Base-by-base conservation (phyloP, 2,888 invertebrate genomes). In the Sialis lutaria region DNA sequence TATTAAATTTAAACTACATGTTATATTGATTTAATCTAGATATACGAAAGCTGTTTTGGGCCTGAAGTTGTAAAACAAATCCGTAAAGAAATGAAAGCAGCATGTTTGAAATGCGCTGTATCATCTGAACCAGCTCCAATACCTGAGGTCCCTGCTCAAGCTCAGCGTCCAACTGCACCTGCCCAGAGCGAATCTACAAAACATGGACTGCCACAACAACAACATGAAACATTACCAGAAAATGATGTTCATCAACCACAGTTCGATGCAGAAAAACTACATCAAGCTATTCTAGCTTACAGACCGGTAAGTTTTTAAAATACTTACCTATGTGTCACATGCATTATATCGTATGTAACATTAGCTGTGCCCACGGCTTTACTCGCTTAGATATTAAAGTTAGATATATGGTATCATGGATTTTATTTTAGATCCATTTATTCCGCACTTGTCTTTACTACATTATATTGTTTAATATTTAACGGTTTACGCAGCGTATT, bases 21-120 rank as follows among this genome's bases (percentile, higher is more conserved):
- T 42, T 9, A 31, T 40, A 37, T 47, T 34, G 46, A 41, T 46
- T 53, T 51, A 52, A 59, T 62, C 37, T 60, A 79, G 79, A 79
- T 80, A 54, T 79, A 79, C 56, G 79, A 80, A 63, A 79, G 79
- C 55, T 80, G 80, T 57, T 79, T 79, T 52, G 79, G 80, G 0
- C 67, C 73, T 2, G 75, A 78, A 56, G 75, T 79, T 1, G 72
- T 79, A 4, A 75, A 75, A 56, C 75, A 79, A 66, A 77, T 79
- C 42, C 67, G 78, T 37, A 72, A 72, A 60, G 80, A 79, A 63
- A 73, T 79, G 69, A 77, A 76, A 59, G 70, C 71, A 12, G 79
- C 80, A 0, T 76, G 77, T 52, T 65, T 72, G 40, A 79, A 79
- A 64, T 79, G 80, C 55, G 72, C 76, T 35, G 56, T 69, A 55